These are phyloP conservation scores for Drosophila suboccidentalis DNA, from an alignment of 2,888 invertebrate genomes.

Conservation along the genomic window DNA sequence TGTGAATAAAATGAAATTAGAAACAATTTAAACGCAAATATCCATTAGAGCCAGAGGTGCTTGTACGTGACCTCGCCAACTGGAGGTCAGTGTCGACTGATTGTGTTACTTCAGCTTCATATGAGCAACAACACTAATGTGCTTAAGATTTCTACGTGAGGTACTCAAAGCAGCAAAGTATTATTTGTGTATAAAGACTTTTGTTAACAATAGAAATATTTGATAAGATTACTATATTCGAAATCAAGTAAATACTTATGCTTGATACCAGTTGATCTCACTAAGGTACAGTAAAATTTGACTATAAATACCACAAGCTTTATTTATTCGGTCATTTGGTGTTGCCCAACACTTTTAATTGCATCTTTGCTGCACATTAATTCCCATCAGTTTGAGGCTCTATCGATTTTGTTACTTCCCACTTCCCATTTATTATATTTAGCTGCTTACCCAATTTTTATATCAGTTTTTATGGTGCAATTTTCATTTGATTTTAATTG, in stretches of 20 bases:
- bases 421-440: slow-evolving; percentile 41
- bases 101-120: slow-evolving; percentile 6
- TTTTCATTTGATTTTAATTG: slow-evolving; percentile 43
- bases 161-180: slow-evolving; percentile 9
- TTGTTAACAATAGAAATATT: slow-evolving; percentile 21
- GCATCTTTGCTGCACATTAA: slow-evolving; percentile 13
- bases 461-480: slow-evolving; percentile 25
- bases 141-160: slow-evolving; percentile 25
- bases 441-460: slow-evolving; percentile 42
- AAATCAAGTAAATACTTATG: slow-evolving; percentile 11
- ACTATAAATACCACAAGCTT: slow-evolving; percentile 2
- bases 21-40: slow-evolving; percentile 64
- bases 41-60: slow-evolving; percentile 48
- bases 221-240: slow-evolving; percentile 41
- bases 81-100: slow-evolving; percentile 63
- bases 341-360: slow-evolving; percentile 16
- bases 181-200: neutral
- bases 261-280: neutral
- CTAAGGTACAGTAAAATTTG: neutral
- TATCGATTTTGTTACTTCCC: slow-evolving; percentile 44
- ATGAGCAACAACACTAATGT: slow-evolving; percentile 10
- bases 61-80: slow-evolving; percentile 51
- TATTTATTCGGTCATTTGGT: slow-evolving; percentile 4
- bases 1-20: slow-evolving; percentile 43
- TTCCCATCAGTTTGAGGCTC: slow-evolving; percentile 12